Percentiles rank a stretch among this genome's conserved stretches.
Conservation (phyloP, 2,888 invertebrate genomes). For the Macaria liturata region DNA sequence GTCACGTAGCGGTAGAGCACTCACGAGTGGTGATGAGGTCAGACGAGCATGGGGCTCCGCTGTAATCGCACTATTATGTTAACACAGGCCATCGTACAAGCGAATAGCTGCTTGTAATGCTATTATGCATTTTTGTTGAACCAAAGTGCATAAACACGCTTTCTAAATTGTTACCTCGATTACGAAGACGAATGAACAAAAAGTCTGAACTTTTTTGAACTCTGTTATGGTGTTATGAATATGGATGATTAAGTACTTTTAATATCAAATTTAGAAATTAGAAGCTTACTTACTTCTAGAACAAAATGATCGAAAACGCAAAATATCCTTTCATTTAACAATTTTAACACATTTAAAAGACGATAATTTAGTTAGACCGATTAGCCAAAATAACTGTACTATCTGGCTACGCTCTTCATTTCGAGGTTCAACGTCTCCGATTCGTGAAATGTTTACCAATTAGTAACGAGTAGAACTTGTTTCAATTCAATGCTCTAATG, state of each 20-base stretch:
- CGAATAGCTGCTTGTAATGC: constrained; percentile 35
- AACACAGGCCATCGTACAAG: constrained; percentile 27
- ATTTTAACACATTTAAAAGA: too few relatives aligned
- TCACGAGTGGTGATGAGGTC: constrained; percentile 53
- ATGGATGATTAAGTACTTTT: too few relatives aligned
- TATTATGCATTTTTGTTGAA: constrained; percentile 23
- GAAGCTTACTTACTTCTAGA: too few relatives aligned
- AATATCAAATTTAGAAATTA: too few relatives aligned
- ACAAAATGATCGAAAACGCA: too few relatives aligned
- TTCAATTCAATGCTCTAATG: constrained; percentile 26
- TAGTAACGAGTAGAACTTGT: constrained; percentile 13
- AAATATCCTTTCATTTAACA: too few relatives aligned
- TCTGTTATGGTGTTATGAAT: too few relatives aligned
- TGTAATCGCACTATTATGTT: constrained; percentile 40
- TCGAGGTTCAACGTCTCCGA: constrained; percentile 3
- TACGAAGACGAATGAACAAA: not conserved
- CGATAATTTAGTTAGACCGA: too few relatives aligned
- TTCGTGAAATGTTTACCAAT: constrained; percentile 8
- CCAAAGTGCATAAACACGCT: constrained; percentile 3
- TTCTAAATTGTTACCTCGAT: constrained; percentile 11
- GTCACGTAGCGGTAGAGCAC: constrained; percentile 71
- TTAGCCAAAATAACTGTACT: too few relatives aligned
- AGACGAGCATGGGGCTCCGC: constrained; percentile 42
- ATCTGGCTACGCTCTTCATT: too few relatives aligned
- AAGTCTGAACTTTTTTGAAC: not conserved